Evolutionary conservation across 2,888 invertebrate species (phyloP).

Genomic region (Antheraea yamamai): DNA sequence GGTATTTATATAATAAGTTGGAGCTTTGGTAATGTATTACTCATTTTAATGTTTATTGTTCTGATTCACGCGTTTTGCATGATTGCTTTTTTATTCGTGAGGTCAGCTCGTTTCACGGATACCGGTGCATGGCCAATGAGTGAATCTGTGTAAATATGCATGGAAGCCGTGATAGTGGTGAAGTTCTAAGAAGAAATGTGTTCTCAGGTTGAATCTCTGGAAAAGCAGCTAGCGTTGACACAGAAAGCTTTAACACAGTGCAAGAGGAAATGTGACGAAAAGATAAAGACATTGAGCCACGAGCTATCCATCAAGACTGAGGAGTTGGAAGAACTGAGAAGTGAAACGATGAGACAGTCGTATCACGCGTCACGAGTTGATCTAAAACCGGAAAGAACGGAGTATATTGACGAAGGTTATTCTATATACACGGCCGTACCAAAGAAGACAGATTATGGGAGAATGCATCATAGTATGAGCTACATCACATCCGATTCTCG

Average conservation of each 20-base stretch:
- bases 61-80: conserved; percentile 46
- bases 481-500: conserved; percentile 69
- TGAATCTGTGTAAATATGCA: conserved; percentile 61
- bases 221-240: conserved; percentile 80
- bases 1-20: conserved; percentile 38
- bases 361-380: conserved; percentile 73
- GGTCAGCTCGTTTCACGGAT: conserved; percentile 48
- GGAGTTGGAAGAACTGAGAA: conserved; percentile 74
- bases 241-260: conserved; percentile 80
- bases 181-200: conserved; percentile 71
- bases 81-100: conserved; percentile 45
- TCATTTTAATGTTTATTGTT: conserved; percentile 50
- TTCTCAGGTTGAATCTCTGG: conserved; percentile 83
- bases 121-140: conserved; percentile 55
- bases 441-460: conserved; percentile 73
- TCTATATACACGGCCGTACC: conserved; percentile 75
- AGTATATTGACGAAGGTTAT: conserved; percentile 75
- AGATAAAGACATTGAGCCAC: conserved; percentile 80
- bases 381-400: conserved; percentile 71
- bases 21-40: conserved; percentile 46
- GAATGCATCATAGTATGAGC: conserved; percentile 78
- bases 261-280: conserved; percentile 80
- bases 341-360: conserved; percentile 70
- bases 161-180: conserved; percentile 51
- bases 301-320: conserved; percentile 81